These are phyloP conservation scores for Drosophila meridiana DNA, from an alignment of 2,888 invertebrate genomes.

Conservation along the genomic window DNA sequence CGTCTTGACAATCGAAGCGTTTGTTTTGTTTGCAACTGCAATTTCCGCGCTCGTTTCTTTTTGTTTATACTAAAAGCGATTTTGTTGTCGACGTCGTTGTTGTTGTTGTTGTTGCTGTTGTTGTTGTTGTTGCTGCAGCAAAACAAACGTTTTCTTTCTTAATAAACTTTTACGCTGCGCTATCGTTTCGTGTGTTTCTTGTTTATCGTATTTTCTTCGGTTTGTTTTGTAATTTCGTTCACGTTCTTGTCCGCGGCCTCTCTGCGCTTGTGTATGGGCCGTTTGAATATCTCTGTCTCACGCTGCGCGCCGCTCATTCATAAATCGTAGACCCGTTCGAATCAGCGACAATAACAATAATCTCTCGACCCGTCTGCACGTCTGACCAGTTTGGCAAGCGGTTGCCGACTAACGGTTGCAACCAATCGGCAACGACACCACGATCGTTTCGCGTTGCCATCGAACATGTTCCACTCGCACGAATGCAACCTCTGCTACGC, in stretches of 20 bases:
- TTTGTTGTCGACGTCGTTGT: conserved; percentile 6
- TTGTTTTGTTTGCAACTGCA: conserved; percentile 73
- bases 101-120: conserved; percentile 23
- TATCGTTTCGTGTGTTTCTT: conserved; percentile 55
- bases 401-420: conserved; percentile 70
- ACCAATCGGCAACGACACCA: conserved; percentile 32
- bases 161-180: conserved; percentile 56
- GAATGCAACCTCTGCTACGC: conserved; percentile 18
- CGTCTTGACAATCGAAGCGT: conserved; percentile 69
- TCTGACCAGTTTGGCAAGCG: conserved; percentile 72
- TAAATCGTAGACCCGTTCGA: conserved; percentile 57
- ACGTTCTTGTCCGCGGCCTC: conserved; percentile 59
- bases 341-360: conserved; percentile 34
- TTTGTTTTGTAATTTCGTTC: conserved; percentile 70
- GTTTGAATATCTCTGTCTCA: conserved; percentile 48
- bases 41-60: conserved; percentile 69
- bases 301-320: conserved; percentile 73
- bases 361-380: conserved; percentile 39
- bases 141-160: conserved; percentile 80
- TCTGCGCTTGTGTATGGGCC: conserved; percentile 22
- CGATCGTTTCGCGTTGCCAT: conserved; percentile 46
- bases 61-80: conserved; percentile 40
- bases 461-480: conserved; percentile 48
- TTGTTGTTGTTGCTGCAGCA: conserved; percentile 38
- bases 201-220: conserved; percentile 65